Evolutionary conservation across 2,888 invertebrate species (phyloP), one percentile per base, ranked within the genome.

Genomic region (Volucella zonaria): DNA sequence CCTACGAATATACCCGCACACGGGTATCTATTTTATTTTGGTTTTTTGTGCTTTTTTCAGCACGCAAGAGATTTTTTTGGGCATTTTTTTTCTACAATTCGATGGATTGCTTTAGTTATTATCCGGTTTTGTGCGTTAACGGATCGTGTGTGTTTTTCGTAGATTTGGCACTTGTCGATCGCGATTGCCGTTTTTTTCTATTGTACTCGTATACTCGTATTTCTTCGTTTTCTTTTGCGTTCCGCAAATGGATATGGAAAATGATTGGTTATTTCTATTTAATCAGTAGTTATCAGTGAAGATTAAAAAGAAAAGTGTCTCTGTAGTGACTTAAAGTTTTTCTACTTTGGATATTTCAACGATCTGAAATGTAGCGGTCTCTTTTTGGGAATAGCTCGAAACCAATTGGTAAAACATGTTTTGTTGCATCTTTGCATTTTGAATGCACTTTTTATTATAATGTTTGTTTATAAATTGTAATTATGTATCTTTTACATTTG

Each of bases 101-200:
- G 42, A 68, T 81, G 54, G 75, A 71, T 75, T 83, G 85, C 73
- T 85, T 85, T 85, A 85, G 85, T 85, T 85, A 73, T 81, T 85
- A 81, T 85, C 81, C 76, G 76, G 76, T 81, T 85, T 77, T 62
- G 85, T 76, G 75, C 80, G 81, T 85, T 81, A 73, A 81, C 81
- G 85, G 85, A 81, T 67, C 76, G 76, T 42, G 49, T 49, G 31
- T 6, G 31, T 68, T 70, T 66, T 73, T 66, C 40, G 51, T 47
- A 23, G 10, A 52, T 43, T 74, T 68, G 18, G 14, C 10, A 49
- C 14, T 52, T 15, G 59, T 62, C 31, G 31, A 9, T 58, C 58
- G 75, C 79, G 54, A 56, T 66, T 66, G 14, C 45, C n/a, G 10
- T 10, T 15, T 54, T 54, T 11, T 43, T 54, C 12, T 54, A 31